phyloP scores from a whole-genome alignment of 1,140 invertebrate genomes.

The Polypedilum vanderplanki region DNA sequence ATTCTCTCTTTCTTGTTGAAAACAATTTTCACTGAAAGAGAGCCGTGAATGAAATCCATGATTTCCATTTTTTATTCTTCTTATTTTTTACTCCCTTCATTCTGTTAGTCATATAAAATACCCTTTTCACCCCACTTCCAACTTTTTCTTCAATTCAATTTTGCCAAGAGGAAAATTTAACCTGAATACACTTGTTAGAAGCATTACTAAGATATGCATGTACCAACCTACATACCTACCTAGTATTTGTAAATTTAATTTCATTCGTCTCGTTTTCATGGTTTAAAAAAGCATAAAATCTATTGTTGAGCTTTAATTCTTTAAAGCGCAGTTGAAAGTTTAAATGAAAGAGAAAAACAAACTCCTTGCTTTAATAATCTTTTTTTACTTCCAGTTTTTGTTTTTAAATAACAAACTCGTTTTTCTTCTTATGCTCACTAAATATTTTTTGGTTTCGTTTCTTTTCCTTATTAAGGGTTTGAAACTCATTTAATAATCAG shows the following conservation, averaged over 20 bases:
- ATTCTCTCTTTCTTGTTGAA: neutral
- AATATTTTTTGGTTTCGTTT: no score
- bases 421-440: no score
- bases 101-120: neutral
- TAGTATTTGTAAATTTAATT: neutral
- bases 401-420: no score
- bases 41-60: slow-evolving; percentile 10
- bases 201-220: no score
- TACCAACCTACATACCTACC: neutral
- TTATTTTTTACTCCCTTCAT: neutral
- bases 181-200: no score
- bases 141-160: neutral
- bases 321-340: neutral
- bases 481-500: no score
- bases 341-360: no score
- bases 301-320: no score
- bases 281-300: neutral
- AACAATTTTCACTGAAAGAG: neutral
- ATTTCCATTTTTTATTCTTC: neutral
- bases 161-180: neutral
- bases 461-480: no score
- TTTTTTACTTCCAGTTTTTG: no score
- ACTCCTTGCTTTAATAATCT: no score
- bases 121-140: neutral
- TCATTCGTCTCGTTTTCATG: neutral